These are phyloP conservation scores for Pachymerium ferrugineum DNA, from an alignment of 2,888 invertebrate genomes.

Conservation along the genomic window DNA sequence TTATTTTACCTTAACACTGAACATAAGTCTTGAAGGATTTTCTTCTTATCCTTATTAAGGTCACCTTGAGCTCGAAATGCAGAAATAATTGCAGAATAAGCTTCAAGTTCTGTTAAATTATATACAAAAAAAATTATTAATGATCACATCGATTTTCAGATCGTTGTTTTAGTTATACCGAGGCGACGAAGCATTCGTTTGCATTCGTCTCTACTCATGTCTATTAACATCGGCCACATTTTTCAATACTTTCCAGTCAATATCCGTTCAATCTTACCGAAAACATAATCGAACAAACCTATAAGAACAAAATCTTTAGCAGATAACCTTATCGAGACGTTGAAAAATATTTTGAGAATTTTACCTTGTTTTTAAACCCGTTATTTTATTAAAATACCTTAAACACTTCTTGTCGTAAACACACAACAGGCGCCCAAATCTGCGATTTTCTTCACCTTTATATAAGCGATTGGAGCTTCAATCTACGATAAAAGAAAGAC, in stretches of 20 bases:
- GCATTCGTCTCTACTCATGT: constrained; percentile 84
- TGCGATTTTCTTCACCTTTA: no score
- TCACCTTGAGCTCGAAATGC: constrained; percentile 89
- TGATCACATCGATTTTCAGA: background rate
- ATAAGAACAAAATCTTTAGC: background rate
- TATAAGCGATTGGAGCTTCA: background rate
- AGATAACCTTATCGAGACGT: no score
- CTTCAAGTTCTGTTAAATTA: constrained; percentile 72
- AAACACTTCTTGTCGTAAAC: no score
- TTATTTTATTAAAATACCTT: no score
- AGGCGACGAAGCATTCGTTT: constrained; percentile 78
- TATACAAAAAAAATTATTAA: background rate
- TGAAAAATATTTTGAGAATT: no score
- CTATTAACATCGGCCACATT: constrained; percentile 64
- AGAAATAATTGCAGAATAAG: constrained; percentile 81
- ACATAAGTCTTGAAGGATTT: constrained; percentile 74
- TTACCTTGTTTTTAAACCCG: no score
- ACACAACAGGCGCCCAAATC: no score
- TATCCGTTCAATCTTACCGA: background rate
- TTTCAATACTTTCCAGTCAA: background rate
- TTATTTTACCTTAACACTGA: constrained; percentile 54
- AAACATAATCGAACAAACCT: background rate
- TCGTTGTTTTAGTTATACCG: constrained; percentile 54
- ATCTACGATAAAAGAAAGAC: background rate
- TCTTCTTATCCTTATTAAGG: constrained; percentile 74